phyloP scores from a whole-genome alignment of 1,140 invertebrate species.

The Drosophila pseudoobscura region DNA sequence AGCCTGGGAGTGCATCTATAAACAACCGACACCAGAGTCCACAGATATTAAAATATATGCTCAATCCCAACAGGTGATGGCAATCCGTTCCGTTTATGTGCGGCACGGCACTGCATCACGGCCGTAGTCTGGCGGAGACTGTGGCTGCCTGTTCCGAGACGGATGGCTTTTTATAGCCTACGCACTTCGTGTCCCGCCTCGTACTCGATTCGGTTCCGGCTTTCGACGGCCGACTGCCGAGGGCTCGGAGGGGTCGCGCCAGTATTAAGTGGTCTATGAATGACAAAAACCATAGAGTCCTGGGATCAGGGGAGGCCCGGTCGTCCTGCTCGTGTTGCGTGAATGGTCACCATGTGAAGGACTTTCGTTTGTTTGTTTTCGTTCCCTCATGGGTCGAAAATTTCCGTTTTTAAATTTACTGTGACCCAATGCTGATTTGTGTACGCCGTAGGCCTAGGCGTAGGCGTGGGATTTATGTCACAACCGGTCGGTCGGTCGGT shows the following conservation, averaged over 20 bases:
- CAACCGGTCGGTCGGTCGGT: background rate
- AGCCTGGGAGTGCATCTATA: background rate
- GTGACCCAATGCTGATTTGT: conserved; percentile 36
- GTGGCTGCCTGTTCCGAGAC: conserved; percentile 20
- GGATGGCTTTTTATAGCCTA: conserved; percentile 56
- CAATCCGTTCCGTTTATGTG: conserved; percentile 11
- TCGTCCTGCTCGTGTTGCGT: conserved; percentile 3
- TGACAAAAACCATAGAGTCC: conserved; percentile 32
- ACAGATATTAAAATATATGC: conserved; percentile 18
- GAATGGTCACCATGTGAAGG: conserved; percentile 16
- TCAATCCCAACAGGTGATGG: conserved; percentile 38
- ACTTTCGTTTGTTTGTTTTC: conserved; percentile 33
- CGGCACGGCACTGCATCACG: conserved; percentile 19
- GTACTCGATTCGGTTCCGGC: conserved; percentile 40
- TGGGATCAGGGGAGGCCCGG: conserved; percentile 20
- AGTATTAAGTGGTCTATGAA: conserved; percentile 67
- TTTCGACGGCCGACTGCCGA: background rate
- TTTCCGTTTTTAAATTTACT: conserved; percentile 50
- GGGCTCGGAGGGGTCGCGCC: conserved; percentile 40
- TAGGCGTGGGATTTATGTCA: background rate
- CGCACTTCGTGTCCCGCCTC: conserved; percentile 31
- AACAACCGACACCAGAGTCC: too few species aligned
- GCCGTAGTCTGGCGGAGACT: conserved; percentile 51
- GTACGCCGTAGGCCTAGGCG: background rate
- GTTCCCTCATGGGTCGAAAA: conserved; percentile 26